phyloP scores from a whole-genome alignment of 2,888 invertebrate genomes.

The Bombylius discolor region DNA sequence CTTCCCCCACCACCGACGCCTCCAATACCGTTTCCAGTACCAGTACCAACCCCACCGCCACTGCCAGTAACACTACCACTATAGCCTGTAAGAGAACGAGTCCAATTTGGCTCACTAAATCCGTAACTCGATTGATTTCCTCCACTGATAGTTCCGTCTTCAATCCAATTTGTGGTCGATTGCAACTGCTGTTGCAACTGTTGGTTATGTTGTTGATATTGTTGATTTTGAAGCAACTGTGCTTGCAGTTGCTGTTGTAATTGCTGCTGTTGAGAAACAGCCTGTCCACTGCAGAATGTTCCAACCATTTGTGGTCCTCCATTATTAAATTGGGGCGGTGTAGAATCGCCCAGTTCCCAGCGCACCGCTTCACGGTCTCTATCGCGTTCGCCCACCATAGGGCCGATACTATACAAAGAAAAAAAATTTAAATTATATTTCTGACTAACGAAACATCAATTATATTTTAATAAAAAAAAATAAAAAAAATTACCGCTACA shows the following conservation, averaged over 20 bases:
- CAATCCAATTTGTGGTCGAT: conserved; percentile 25
- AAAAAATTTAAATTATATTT: not conserved
- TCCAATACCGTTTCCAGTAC: conserved; percentile 21
- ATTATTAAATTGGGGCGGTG: conserved; percentile 41
- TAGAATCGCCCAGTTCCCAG: conserved; percentile 39
- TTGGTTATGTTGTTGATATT: conserved; percentile 11
- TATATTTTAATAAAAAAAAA: not conserved
- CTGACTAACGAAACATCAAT: not conserved
- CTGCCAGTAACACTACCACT: conserved; percentile 19
- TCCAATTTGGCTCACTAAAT: conserved; percentile 33
- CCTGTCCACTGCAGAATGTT: conserved; percentile 36
- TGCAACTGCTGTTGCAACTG: conserved; percentile 18
- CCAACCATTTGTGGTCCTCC: conserved; percentile 38
- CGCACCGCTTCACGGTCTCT: conserved; percentile 41
- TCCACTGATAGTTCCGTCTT: conserved; percentile 24
- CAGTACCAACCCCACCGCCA: conserved; percentile 32
- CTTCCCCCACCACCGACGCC: conserved; percentile 20
- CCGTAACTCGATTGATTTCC: conserved; percentile 33
- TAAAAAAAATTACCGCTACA: conserved; percentile 35
- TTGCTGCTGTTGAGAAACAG: conserved; percentile 34
- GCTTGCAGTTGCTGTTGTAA: conserved; percentile 21
- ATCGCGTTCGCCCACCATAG: conserved; percentile 40
- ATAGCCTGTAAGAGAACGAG: conserved; percentile 20
- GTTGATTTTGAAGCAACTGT: conserved; percentile 14
- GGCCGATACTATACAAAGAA: conserved; percentile 27